Evolutionary conservation across 1,140 invertebrate genomes (phyloP).

Genomic region (Ditylenchus dipsaci): DNA sequence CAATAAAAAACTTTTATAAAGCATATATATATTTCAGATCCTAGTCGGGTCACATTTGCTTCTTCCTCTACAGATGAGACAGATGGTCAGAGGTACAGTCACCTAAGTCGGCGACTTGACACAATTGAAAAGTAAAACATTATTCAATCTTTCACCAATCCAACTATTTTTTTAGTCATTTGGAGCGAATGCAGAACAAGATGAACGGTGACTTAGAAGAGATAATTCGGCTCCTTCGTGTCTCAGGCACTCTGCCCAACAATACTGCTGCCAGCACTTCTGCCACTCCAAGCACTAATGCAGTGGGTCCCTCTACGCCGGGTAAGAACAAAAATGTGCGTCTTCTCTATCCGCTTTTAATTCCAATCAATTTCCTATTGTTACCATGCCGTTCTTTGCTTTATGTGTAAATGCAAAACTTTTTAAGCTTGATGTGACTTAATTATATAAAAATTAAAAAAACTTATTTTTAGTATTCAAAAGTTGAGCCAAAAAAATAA

Average conservation of each 20-base stretch:
- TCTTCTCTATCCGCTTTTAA: conserved; percentile 1
- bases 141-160: too few relatives aligned
- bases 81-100: conserved; percentile 7
- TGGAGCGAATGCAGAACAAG: conserved; percentile 54
- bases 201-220: conserved; percentile 51
- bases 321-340: conserved; percentile 5
- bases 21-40: too few relatives aligned
- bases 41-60: neutral
- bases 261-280: neutral
- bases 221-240: conserved; percentile 33
- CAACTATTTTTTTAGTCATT: conserved; percentile 44
- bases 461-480: too few relatives aligned
- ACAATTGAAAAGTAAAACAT: neutral
- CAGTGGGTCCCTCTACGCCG: neutral
- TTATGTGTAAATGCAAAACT: too few relatives aligned
- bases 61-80: neutral
- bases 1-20: neutral
- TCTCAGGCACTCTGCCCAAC: conserved; percentile 10
- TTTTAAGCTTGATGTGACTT: too few relatives aligned
- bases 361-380: neutral
- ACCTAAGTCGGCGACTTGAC: neutral
- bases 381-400: neutral
- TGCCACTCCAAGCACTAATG: neutral
- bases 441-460: too few relatives aligned
- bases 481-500: too few relatives aligned